Evolutionary conservation across 2,888 invertebrate species (phyloP).

Genomic region (Aphelenchoides bicaudatus): DNA sequence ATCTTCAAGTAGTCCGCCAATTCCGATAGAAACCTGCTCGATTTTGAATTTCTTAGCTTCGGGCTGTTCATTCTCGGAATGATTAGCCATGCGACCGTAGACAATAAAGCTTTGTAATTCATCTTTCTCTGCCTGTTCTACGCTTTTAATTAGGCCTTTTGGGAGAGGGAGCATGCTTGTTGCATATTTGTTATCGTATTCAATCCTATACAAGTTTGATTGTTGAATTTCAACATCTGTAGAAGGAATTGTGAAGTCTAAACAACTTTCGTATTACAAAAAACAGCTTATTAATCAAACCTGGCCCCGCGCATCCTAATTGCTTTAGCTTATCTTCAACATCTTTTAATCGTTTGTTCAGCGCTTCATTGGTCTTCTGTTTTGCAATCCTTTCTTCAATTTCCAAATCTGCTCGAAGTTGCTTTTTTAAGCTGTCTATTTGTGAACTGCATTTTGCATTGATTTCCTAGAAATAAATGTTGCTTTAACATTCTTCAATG

Average conservation of each 20-base stretch:
- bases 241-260: conserved; percentile 6
- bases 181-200: neutral
- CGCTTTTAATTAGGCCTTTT: neutral
- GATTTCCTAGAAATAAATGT: neutral
- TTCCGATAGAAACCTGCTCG: neutral
- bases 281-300: neutral
- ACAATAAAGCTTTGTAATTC: conserved; percentile 12
- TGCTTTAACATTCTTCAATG: neutral
- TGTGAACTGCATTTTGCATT: neutral
- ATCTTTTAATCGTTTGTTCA: conserved; percentile 1
- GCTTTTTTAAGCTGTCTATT: neutral
- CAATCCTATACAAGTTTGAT: neutral
- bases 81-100: too few relatives aligned
- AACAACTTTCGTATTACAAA: neutral
- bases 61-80: too few relatives aligned
- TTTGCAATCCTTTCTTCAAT: conserved; percentile 12
- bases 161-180: conserved; percentile 1
- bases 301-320: conserved; percentile 6
- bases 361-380: neutral
- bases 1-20: conserved; percentile 1
- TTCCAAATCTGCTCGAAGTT: conserved; percentile 7
- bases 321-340: conserved; percentile 5
- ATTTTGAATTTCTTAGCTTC: neutral
- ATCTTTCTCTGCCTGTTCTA: conserved; percentile 10
- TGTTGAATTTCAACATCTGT: conserved; percentile 1